Evolutionary conservation across 1,140 invertebrate genomes (phyloP).

Genomic region (Listronotus oregonensis): DNA sequence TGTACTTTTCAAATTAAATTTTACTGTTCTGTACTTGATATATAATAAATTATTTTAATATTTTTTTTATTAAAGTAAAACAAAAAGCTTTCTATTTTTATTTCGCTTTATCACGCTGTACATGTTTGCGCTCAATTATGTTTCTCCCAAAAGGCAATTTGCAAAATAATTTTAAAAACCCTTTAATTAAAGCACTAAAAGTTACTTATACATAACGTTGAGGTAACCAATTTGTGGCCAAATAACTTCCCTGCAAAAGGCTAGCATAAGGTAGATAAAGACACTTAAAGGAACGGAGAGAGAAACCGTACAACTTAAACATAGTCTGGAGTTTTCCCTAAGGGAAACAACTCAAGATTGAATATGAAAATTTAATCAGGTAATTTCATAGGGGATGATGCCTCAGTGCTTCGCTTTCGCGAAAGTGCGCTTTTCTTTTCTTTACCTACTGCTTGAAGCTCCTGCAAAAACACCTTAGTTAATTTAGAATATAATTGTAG

Average conservation of each 20-base stretch:
- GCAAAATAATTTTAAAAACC: too few species aligned
- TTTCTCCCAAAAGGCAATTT: too few species aligned
- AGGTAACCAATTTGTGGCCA: conserved; percentile 26
- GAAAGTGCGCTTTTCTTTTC: conserved; percentile 41
- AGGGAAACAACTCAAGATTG: conserved; percentile 66
- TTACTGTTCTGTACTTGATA: too few species aligned
- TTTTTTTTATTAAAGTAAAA: too few species aligned
- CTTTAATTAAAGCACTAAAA: conserved; percentile 11
- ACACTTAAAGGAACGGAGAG: conserved; percentile 33
- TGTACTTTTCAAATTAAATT: too few species aligned
- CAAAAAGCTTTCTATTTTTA: too few species aligned
- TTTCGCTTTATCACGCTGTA: too few species aligned
- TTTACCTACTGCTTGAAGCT: conserved; percentile 40
- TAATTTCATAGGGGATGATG: conserved; percentile 62
- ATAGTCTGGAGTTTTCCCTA: conserved; percentile 45
- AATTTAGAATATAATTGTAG: conserved; percentile 44
- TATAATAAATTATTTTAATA: too few species aligned
- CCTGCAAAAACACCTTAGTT: conserved; percentile 37
- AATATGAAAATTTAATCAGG: conserved; percentile 71
- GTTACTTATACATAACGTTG: conserved; percentile 26
- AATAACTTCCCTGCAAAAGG: conserved; percentile 28
- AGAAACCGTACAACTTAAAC: conserved; percentile 41
- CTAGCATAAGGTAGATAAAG: conserved; percentile 25
- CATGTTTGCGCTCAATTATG: too few species aligned
- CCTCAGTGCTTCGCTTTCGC: conserved; percentile 44